Evolutionary conservation across 2,113 vertebrate species (phyloP).

Genomic region (Columba livia): DNA sequence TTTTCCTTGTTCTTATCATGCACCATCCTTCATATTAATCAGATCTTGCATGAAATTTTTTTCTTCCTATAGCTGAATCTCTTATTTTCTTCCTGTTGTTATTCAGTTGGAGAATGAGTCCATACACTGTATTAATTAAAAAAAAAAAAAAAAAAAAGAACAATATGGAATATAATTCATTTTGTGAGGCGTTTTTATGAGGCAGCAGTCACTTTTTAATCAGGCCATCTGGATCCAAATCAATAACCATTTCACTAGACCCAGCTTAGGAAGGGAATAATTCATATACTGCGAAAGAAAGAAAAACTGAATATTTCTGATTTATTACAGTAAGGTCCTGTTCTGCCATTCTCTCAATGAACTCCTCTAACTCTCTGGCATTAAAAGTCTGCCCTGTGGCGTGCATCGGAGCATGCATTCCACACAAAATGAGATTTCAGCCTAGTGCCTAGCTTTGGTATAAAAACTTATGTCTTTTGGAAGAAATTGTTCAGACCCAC

Average conservation of each 20-base stretch:
- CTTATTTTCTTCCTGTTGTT: neutral
- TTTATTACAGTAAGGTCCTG: neutral
- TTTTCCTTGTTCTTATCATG: neutral
- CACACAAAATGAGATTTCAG: neutral
- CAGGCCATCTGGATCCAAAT: neutral
- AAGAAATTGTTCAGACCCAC: neutral
- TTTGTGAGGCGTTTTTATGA: neutral
- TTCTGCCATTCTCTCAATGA: neutral
- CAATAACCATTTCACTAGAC: neutral
- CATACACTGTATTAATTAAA: neutral
- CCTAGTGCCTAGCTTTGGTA: neutral
- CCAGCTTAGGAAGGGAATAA: neutral
- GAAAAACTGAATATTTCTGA: neutral
- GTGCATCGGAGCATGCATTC: neutral
- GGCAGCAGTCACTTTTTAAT: neutral
- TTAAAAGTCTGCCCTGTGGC: neutral
- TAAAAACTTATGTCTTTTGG: neutral
- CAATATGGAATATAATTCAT: neutral
- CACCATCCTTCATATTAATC: neutral
- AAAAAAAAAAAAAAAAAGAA: neutral
- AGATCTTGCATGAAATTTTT: neutral
- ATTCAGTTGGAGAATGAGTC: neutral
- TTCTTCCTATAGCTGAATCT: neutral
- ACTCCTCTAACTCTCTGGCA: neutral
- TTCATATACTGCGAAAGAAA: neutral